phyloP scores from a whole-genome alignment of 2,113 vertebrate genomes.

The Hippocampus abdominalis region DNA sequence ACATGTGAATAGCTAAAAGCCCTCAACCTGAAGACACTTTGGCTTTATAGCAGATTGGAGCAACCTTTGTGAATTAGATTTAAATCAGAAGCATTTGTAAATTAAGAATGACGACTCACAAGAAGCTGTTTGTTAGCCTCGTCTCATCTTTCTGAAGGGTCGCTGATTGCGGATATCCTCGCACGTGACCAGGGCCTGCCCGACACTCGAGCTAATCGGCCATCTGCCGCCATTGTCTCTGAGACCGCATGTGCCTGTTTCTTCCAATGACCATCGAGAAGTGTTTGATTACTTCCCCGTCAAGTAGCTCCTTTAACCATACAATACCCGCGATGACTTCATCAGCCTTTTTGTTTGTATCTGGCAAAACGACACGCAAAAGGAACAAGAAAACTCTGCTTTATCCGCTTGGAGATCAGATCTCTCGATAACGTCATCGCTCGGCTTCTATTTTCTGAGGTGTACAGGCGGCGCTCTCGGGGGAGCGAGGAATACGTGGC shows the following conservation, averaged over 20 bases:
- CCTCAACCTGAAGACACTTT: constrained; percentile 23
- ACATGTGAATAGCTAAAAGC: constrained; percentile 34
- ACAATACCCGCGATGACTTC: constrained; percentile 37
- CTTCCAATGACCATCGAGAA: constrained; percentile 62
- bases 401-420: constrained; percentile 59
- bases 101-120: constrained; percentile 20
- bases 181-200: constrained; percentile 40
- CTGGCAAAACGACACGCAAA: constrained; percentile 26
- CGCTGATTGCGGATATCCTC: constrained; percentile 50
- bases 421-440: constrained; percentile 53
- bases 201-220: constrained; percentile 62
- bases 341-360: constrained; percentile 42
- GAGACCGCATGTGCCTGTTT: constrained; percentile 53
- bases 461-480: constrained; percentile 25
- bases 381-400: constrained; percentile 50
- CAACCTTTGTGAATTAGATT: constrained; percentile 10
- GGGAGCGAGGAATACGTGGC: constrained; percentile 48
- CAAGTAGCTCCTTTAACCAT: constrained; percentile 17
- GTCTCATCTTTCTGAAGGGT: constrained; percentile 41
- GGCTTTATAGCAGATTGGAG: constrained; percentile 22
- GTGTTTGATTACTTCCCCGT: constrained; percentile 62
- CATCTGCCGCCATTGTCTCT: constrained; percentile 66
- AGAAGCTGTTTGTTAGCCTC: constrained; percentile 24
- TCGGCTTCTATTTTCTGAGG: constrained; percentile 52
- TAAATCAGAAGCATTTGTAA: neutral